Conservation (phyloP, 1,140 invertebrate species). For the Drosophila gunungcola region DNA sequence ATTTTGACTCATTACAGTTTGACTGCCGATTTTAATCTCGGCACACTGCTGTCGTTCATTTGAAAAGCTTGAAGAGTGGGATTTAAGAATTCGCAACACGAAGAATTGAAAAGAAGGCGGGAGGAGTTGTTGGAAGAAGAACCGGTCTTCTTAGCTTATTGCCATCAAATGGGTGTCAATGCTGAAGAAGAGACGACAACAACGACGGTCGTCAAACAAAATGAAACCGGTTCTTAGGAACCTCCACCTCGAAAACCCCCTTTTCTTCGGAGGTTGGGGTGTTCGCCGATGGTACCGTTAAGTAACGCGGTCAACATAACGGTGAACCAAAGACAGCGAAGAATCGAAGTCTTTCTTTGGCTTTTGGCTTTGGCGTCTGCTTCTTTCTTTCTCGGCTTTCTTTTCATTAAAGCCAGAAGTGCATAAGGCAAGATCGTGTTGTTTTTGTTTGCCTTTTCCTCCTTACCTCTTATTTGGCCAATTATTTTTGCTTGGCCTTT, state of each 20-base stretch:
- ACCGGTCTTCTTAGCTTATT: constrained; percentile 44
- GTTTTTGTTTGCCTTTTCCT: constrained; percentile 16
- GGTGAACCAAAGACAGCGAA: constrained; percentile 53
- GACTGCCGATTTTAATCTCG: constrained; percentile 18
- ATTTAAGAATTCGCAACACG: constrained; percentile 40
- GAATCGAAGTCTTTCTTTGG: constrained; percentile 24
- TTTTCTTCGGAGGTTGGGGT: constrained; percentile 1
- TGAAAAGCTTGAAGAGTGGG: constrained; percentile 30
- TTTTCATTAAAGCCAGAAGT: constrained; percentile 64
- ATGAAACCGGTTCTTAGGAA: constrained; percentile 61
- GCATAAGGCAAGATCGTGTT: constrained; percentile 52
- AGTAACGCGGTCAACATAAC: constrained; percentile 78
- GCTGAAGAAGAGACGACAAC: constrained; percentile 52
- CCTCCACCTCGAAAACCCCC: constrained; percentile 3
- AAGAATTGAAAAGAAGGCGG: constrained; percentile 11
- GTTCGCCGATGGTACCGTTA: constrained; percentile 66
- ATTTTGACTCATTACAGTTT: constrained; percentile 38
- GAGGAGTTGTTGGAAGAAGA: constrained; percentile 6
- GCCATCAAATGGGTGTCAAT: constrained; percentile 68
- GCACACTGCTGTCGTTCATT: constrained; percentile 33
- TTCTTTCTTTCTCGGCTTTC: constrained; percentile 55
- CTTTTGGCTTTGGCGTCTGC: constrained; percentile 14
- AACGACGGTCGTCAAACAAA: constrained; percentile 20
- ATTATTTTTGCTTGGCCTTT: constrained; percentile 70
- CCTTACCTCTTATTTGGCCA: constrained; percentile 51